Evolutionary conservation across 2,113 vertebrate species (phyloP), one percentile per base, ranked within the genome.

Genomic region (Salminus brasiliensis): DNA sequence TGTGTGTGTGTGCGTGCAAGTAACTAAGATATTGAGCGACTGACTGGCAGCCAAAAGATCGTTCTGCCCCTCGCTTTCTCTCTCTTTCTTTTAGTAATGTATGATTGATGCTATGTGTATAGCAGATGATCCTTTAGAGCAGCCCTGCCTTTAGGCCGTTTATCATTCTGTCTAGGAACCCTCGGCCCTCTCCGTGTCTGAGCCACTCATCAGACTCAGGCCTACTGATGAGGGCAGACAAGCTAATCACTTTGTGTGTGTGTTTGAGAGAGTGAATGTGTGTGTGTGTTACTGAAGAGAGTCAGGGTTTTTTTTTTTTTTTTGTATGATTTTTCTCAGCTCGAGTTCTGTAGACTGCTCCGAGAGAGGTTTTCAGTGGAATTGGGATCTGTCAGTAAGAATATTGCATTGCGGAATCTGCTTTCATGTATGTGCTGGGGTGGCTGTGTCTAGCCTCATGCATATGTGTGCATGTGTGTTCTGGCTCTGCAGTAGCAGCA

Each of bases 101-200:
- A 36, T 36, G 62, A 36, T 11, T 65, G 62, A 65, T 39, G 16
- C 62, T 65, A 12, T 55, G 52, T n/a, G 23, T 55, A 25, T 25
- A 55, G 52, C 9, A 75, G 72, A 62, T n/a, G 25, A 74, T 74
- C 39, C 57, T 65, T 75, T 65, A 34, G 39, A 47, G 74, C 34
- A 12, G 62, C 7, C 9, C 30, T 18, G 23, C 29, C 74, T 27
- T 36, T 52, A 25, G 62, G 23, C 8, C 47, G 43, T 76, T 55
- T 39, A 76, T 76, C 74, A 76, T 76, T 66, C 30, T 55, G 43
- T 49, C 29, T 53, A 30, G 10, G 59, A 41, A n/a, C 43, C 0
- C 18, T 39, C 36, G 52, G 9, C 11, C 65, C n/a, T 4, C 34
- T n/a, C 34, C 43, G 34, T 32, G 30, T 36, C 18, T 39, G 34